Evolutionary conservation across 2,797 vertebrate genomes (phyloP).

Genomic region (Brachyalestes nurse): DNA sequence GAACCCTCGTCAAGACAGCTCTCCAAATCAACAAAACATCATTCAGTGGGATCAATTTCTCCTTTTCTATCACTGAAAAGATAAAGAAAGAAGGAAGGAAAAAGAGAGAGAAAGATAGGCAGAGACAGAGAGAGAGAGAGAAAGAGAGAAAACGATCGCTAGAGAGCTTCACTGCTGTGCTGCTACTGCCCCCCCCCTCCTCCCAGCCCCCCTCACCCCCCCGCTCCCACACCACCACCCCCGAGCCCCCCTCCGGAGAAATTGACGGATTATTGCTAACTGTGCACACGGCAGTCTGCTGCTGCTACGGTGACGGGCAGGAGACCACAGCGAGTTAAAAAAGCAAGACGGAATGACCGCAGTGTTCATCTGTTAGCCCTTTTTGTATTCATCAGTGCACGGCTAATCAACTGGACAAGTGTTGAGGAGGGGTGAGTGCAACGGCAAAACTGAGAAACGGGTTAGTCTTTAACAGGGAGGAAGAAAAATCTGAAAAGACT

Average conservation of each 20-base stretch:
- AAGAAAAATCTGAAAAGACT: slow-evolving; percentile 67
- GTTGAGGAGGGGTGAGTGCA: slow-evolving; percentile 39
- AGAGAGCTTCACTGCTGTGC: slow-evolving; percentile 55
- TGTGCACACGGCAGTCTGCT: slow-evolving; percentile 83
- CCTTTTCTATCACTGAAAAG: slow-evolving; percentile 47
- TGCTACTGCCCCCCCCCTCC: slow-evolving; percentile 65
- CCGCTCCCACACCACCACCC: slow-evolving; percentile 66
- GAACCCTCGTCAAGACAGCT: slow-evolving; percentile 56
- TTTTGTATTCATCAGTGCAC: slow-evolving; percentile 80
- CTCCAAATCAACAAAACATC: slow-evolving; percentile 63
- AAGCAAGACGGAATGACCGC: slow-evolving; percentile 78
- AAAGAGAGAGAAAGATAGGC: slow-evolving; percentile 55
- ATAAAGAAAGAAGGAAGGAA: slow-evolving; percentile 57
- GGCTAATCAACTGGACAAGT: slow-evolving; percentile 75
- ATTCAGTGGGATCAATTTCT: slow-evolving; percentile 57
- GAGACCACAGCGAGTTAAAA: slow-evolving; percentile 70
- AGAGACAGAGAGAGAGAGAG: slow-evolving; percentile 12
- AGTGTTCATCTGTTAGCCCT: slow-evolving; percentile 81
- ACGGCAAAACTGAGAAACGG: slow-evolving; percentile 35
- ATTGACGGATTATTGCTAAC: slow-evolving; percentile 88
- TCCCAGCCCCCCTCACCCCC: slow-evolving; percentile 39
- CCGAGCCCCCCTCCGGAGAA: slow-evolving; percentile 78
- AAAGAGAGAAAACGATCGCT: slow-evolving; percentile 36
- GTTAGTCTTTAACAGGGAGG: slow-evolving; percentile 63
- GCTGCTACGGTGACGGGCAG: slow-evolving; percentile 82